These are phyloP conservation scores for Malurus elegans DNA, from an alignment of 2,113 vertebrate species.

Conservation along the genomic window DNA sequence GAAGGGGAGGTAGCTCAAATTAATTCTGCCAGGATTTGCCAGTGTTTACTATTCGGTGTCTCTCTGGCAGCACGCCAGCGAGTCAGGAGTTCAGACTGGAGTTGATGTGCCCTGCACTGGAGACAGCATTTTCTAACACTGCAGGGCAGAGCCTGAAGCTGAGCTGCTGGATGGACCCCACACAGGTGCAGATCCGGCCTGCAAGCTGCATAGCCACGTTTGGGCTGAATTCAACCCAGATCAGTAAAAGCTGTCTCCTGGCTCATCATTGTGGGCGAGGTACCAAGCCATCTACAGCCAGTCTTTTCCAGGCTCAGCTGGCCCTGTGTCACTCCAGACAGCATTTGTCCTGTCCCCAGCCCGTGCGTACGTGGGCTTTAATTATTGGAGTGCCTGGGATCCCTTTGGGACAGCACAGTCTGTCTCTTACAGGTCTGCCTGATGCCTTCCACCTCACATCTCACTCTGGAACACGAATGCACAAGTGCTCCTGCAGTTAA, in stretches of 20 bases:
- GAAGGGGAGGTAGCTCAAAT: background rate
- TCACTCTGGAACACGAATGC: background rate
- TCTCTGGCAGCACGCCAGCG: background rate
- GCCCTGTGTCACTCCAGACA: background rate
- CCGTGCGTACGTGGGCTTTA: accelerated
- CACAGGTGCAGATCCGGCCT: background rate
- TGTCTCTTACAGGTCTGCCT: background rate
- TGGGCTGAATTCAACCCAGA: background rate
- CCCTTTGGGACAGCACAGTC: background rate
- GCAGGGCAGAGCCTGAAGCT: background rate
- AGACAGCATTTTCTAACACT: background rate
- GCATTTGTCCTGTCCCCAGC: background rate
- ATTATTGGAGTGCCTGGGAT: background rate
- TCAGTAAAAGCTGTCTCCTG: background rate
- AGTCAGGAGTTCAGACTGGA: background rate
- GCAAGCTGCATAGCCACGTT: background rate
- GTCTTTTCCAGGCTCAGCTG: background rate
- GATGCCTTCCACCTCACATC: background rate
- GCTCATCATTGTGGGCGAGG: background rate
- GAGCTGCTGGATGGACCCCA: background rate
- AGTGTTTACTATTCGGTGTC: background rate
- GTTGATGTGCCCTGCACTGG: background rate
- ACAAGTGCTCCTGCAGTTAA: background rate
- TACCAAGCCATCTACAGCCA: background rate
- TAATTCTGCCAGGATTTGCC: background rate